Evolutionary conservation across 1,140 invertebrate species (phyloP), one percentile per base, ranked within the genome.

Genomic region (Watersipora subatra): DNA sequence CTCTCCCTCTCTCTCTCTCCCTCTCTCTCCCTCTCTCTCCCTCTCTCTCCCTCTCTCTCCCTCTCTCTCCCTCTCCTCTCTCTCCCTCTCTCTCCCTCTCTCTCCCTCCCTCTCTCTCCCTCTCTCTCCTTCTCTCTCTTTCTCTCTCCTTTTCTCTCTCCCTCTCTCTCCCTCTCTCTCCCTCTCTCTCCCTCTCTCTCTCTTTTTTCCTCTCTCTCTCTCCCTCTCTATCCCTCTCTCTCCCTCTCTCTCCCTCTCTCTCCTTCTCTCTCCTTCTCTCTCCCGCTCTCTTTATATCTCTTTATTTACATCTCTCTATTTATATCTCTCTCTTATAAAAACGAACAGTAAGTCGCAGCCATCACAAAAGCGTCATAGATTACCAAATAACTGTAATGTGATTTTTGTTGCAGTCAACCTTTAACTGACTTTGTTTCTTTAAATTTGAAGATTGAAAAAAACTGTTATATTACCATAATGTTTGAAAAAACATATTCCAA

Each of bases 21-120:
- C 22, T 30, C 27, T 55, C 19, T 27, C 55, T 67, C 61, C 63
- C 56, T 63, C 67, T 66, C 46, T 67, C 66, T 67, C 66, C 61
- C 57, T 68, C 64, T 67, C 64, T 67, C 64, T 62, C 57, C 61
- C 64, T 62, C 57, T 57, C 59, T 68, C 34, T 67, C 67, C 58
- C 30, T n/a, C n/a, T n/a, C n/a, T n/a, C n/a, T n/a, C n/a, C n/a
- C n/a, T n/a, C n/a, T n/a, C n/a, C n/a, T 66, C 59, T 57, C 29
- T 68, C 67, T 63, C 65, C 58, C 62, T 67, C 55, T 56, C 46
- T 68, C 56, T 62, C 27, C 26, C 28, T 34, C 63, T 67, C 58
- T 24, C 30, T 62, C 15, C 55, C 59, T 34, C 34, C 55, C 28
- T 34, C 57, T 65, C 25, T 62, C 55, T 29, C 56, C 25, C 7